phyloP scores from a whole-genome alignment of 2,888 invertebrate genomes.

The Hemaris fuciformis region DNA sequence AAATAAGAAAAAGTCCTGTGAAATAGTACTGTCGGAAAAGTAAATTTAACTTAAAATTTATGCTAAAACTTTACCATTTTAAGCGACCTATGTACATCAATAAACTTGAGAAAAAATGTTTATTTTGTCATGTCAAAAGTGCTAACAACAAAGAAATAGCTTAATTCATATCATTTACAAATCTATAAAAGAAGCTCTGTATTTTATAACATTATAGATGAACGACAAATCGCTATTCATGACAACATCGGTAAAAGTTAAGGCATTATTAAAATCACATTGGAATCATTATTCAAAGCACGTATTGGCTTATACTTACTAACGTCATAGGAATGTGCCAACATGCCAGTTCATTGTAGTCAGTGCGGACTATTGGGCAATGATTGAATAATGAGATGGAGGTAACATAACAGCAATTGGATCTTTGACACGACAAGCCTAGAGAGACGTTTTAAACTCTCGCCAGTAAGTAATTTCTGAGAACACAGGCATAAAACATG shows the following conservation, averaged over 20 bases:
- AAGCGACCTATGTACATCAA: too few species aligned
- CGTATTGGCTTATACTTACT: neutral
- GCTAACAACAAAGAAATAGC: too few species aligned
- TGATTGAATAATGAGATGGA: conserved; percentile 12
- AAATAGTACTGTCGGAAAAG: too few species aligned
- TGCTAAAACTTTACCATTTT: too few species aligned
- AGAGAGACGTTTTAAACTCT: too few species aligned
- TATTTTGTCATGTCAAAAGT: too few species aligned
- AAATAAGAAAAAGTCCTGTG: too few species aligned
- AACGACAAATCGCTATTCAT: neutral
- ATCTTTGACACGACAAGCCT: conserved; percentile 3
- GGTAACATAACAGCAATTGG: conserved; percentile 12
- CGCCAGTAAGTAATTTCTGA: too few species aligned
- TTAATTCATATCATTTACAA: too few species aligned
- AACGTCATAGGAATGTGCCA: conserved; percentile 13
- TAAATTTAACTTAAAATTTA: too few species aligned
- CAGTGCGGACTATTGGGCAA: conserved; percentile 7
- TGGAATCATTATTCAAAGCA: neutral
- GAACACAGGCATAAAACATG: neutral
- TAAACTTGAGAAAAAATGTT: too few species aligned
- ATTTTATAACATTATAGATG: neutral
- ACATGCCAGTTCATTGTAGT: neutral
- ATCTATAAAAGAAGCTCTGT: too few species aligned
- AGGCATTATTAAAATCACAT: neutral
- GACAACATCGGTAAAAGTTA: conserved; percentile 6